phyloP scores from a whole-genome alignment of 37 sponge, comb jelly and placozoan genomes.

The Dysidea cf. avara region DNA sequence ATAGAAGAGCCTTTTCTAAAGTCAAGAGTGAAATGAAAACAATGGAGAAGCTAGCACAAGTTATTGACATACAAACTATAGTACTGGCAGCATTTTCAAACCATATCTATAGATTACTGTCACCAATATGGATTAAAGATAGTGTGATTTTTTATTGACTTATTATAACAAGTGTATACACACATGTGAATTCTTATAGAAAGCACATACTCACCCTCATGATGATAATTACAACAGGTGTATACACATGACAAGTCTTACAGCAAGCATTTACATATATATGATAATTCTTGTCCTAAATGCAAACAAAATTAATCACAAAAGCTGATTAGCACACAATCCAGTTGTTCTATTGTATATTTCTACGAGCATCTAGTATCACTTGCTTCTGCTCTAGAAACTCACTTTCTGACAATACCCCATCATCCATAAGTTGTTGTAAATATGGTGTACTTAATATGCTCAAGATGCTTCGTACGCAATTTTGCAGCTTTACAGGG shows the following conservation, averaged over 20 bases:
- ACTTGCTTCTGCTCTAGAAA: constrained; percentile 21
- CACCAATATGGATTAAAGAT: too few species aligned
- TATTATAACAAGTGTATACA: too few species aligned
- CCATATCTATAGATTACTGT: constrained; percentile 1
- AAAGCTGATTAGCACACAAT: not conserved
- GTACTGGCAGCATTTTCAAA: constrained; percentile 36
- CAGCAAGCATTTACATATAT: too few species aligned
- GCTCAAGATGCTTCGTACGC: constrained; percentile 33
- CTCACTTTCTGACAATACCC: constrained; percentile 10
- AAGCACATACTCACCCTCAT: too few species aligned
- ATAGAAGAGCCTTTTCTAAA: constrained; percentile 35
- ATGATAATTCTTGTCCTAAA: too few species aligned
- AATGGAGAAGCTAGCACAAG: constrained; percentile 4
- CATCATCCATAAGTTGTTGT: constrained; percentile 39
- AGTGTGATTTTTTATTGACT: too few species aligned
- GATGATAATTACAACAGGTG: too few species aligned
- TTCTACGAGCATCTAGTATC: constrained; percentile 3
- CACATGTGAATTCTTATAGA: too few species aligned
- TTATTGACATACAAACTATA: constrained; percentile 26
- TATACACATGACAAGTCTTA: too few species aligned
- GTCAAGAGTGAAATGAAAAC: constrained; percentile 20
- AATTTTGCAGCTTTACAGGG: constrained; percentile 16
- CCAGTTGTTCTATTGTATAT: not conserved
- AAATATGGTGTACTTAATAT: constrained; percentile 9
- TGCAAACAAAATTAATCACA: too few species aligned